Base-by-base conservation (phyloP, 1,140 invertebrate genomes). In the Macrosteles quadrilineatus region DNA sequence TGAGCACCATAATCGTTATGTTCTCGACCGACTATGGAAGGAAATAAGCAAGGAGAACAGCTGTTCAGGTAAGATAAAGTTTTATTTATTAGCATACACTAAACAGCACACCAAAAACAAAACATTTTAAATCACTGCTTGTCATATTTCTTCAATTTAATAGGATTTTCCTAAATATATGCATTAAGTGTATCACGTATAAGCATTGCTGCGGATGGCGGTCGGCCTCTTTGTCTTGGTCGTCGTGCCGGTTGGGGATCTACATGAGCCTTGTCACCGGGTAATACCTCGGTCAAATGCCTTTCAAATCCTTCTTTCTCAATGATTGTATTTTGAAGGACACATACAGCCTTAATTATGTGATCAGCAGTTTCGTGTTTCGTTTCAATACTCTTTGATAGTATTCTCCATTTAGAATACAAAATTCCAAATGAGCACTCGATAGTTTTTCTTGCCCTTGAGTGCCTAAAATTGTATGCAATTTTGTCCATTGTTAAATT, bases 301-400 rank as follows among this genome's bases (percentile, higher is more conserved):
- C 67, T 68, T 68, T 55, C 43, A 68, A 68, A 68, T 9, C 67
- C 67, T 30, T 68, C 67, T 68, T 45, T 43, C 2, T 68, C 67
- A 23, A 68, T 53, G 6, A 68, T 68, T 27, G 45, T 25, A 36
- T 68, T 68, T 11, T 68, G 67, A 23, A 68, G 23, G 43, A 68
- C 23, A 30, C 67, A 68, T 2, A 68, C 45, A n/a, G 32, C 36
- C n/a, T 53, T 68, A 27, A 68, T 53, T 12, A 68, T 68, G 43
- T 53, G 27, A 25, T 68, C 67, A 30, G 45, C 45, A 2, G 43
- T 12, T 19, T 68, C 45, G 19, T 2, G 45, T 31, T 68, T 55
- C 2, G 67, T 68, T 53, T 68, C 67, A 53, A 68, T 50, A 25
- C 12, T 12, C 30, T 68, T 68, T 1, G 67, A 68, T 9, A 68